phyloP scores from a whole-genome alignment of 2,113 vertebrate species.

The Hydropotes inermis region DNA sequence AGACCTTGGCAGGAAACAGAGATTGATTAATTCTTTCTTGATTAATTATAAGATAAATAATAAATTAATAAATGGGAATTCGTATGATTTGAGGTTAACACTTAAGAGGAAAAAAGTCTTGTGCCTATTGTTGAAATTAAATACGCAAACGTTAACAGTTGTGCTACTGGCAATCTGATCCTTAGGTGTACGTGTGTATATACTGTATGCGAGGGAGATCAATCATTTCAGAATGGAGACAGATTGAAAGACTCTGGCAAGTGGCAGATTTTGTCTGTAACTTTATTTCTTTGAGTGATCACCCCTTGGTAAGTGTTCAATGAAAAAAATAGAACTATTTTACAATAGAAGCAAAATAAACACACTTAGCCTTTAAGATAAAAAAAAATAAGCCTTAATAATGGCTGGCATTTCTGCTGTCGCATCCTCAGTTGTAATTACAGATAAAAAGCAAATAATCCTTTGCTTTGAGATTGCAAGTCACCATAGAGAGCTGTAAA shows the following conservation, averaged over 20 bases:
- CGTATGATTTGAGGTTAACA: not conserved
- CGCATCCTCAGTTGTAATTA: not conserved
- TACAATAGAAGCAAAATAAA: not conserved
- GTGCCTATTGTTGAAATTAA: not conserved
- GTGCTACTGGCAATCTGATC: not conserved
- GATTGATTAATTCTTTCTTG: not conserved
- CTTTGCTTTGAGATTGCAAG: not conserved
- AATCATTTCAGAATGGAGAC: not conserved
- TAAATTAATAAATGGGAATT: slow-evolving; percentile 1
- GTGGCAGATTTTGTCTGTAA: not conserved
- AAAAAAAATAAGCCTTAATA: not conserved
- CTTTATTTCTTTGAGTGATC: not conserved
- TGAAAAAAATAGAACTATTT: not conserved
- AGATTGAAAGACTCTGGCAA: not conserved
- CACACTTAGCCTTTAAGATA: not conserved
- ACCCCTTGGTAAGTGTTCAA: not conserved
- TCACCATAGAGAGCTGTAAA: not conserved
- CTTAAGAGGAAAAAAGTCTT: not conserved
- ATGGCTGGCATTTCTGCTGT: not conserved
- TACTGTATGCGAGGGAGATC: not conserved
- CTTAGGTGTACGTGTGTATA: not conserved
- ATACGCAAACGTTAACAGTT: not conserved
- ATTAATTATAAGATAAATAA: slow-evolving; percentile 16
- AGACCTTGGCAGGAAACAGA: not conserved
- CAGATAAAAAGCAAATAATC: not conserved